A percentile compares a stretch with the other conserved stretches of the same genome.
These are phyloP conservation scores for Cataglyphis altisquamis DNA, from an alignment of 2,888 invertebrate species.

Conservation along the genomic window DNA sequence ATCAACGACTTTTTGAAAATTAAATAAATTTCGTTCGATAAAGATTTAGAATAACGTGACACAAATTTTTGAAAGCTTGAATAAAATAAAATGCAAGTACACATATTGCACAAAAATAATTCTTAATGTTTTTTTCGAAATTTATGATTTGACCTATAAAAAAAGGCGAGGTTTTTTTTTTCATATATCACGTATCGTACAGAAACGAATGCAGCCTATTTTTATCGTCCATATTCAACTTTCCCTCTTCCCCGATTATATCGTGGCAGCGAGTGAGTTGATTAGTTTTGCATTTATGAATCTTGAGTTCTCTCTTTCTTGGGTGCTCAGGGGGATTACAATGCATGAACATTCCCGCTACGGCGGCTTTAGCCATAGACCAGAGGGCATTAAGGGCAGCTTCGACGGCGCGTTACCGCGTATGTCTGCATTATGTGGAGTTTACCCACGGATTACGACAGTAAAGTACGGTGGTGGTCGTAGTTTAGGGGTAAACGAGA, in stretches of 20 bases:
- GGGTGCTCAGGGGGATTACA: conserved; percentile 32
- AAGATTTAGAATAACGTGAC: not conserved
- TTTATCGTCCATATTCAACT: not conserved
- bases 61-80: not conserved
- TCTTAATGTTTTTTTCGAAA: not conserved
- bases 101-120: not conserved
- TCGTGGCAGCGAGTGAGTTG: not conserved
- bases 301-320: conserved; percentile 33
- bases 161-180: not conserved
- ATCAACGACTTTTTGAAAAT: not conserved
- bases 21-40: not conserved
- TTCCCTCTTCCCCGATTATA: not conserved
- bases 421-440: conserved; percentile 83
- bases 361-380: conserved; percentile 43
- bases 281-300: conserved; percentile 40
- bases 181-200: too few relatives aligned
- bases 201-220: not conserved
- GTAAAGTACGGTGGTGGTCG: conserved; percentile 79
- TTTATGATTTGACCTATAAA: not conserved
- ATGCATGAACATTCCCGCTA: conserved; percentile 34
- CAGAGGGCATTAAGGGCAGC: conserved; percentile 66
- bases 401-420: conserved; percentile 76
- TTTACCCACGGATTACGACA: conserved; percentile 82
- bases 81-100: not conserved
- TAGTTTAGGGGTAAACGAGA: conserved; percentile 9